Evolutionary conservation across 2,888 invertebrate species (phyloP), one percentile per base, ranked within the genome.

Genomic region (Brachylomia viminalis): DNA sequence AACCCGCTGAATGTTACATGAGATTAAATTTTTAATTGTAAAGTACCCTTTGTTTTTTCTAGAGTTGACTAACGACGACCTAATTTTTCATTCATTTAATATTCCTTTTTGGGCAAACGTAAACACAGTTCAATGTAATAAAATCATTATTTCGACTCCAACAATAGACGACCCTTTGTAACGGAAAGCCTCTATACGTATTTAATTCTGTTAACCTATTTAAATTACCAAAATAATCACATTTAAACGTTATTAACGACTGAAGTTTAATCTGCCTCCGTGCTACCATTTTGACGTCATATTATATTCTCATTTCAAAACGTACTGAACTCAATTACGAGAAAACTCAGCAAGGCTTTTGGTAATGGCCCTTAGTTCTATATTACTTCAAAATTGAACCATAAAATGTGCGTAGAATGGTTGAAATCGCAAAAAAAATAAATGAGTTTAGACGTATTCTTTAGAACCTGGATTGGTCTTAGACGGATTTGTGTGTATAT

Each of bases 271-370:
- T 74, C 64, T 23, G 30, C 64, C 27, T 52, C 11, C 49, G 27
- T 72, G 64, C 15, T 20, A 23, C 38, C 56, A 58, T 74, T 71
- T 71, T 54, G 71, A 79, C 72, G 42, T 79, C 56, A 80, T 78
- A 59, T 54, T 73, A 70, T 75, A 76, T 75, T 85, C 52, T 45
- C 62, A 70, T 80, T 78, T 54, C 70, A 76, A 81, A 77, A 74
- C 71, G 67, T 45, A 75, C 45, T 59, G 52, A 80, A 83, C 45
- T 75, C 56, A 59, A 79, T 78, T 74, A 81, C 52, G 77, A 65
- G 75, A 68, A 79, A 82, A 77, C 72, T 77, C 69, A 64, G 74
- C 58, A 66, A 74, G 23, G 17, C 58, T 38, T 85, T 70, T 56
- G 30, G 20, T 15, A 67, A 67, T 58, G 2, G 15, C 15, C 42